A percentile compares a stretch with the other conserved stretches of the same genome.
These are phyloP conservation scores for Drosophila arizonae DNA, from an alignment of 1,140 invertebrate genomes.

Conservation along the genomic window DNA sequence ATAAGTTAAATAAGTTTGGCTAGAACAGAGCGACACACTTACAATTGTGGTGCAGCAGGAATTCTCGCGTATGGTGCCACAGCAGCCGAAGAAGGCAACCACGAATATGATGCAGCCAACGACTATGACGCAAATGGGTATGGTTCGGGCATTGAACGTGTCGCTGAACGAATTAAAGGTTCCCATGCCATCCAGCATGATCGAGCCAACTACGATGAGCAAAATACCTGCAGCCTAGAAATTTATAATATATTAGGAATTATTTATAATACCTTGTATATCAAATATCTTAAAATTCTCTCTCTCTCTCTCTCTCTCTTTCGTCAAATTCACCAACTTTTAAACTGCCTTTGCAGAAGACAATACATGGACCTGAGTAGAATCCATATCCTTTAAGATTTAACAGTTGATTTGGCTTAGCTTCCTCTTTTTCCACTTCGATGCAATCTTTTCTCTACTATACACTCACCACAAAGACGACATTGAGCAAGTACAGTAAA, in stretches of 20 bases:
- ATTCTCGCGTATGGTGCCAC: slow-evolving; percentile 91
- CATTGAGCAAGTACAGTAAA: slow-evolving; percentile 74
- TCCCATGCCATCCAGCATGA: slow-evolving; percentile 84
- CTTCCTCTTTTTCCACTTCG: neutral
- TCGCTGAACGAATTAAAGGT: slow-evolving; percentile 83
- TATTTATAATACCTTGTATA: too few species aligned
- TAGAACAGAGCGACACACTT: slow-evolving; percentile 63
- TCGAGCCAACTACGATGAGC: slow-evolving; percentile 85
- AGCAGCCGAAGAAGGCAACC: slow-evolving; percentile 92
- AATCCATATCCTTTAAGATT: neutral
- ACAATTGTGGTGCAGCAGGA: slow-evolving; percentile 91
- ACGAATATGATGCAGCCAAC: slow-evolving; percentile 89
- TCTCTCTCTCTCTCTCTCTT: too few species aligned
- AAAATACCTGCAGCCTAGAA: slow-evolving; percentile 86
- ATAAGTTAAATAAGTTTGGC: neutral
- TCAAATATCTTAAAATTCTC: too few species aligned
- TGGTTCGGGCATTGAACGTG: slow-evolving; percentile 83
- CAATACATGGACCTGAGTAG: too few species aligned
- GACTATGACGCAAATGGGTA: slow-evolving; percentile 87
- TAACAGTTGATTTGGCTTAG: too few species aligned
- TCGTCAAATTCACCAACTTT: too few species aligned
- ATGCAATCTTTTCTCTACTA: neutral
- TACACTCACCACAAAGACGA: slow-evolving; percentile 70
- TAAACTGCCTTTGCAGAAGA: too few species aligned
- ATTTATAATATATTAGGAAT: neutral